A percentile compares a stretch with the other conserved stretches of the same genome.
These are phyloP conservation scores for Taurulus bubalis DNA, from an alignment of 2,113 vertebrate genomes.

Conservation along the genomic window DNA sequence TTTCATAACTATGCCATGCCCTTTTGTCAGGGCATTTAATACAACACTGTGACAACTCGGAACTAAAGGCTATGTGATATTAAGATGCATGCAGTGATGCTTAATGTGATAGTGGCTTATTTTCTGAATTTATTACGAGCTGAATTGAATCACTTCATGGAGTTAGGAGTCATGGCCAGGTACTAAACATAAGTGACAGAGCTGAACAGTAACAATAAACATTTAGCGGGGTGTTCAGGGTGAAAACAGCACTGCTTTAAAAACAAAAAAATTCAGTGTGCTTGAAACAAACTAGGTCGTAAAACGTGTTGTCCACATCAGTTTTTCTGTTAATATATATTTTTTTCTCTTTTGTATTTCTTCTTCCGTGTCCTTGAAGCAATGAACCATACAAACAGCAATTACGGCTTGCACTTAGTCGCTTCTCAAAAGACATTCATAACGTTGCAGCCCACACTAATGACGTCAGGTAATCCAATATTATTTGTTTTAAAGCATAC, in stretches of 20 bases:
- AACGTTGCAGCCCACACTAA: background rate
- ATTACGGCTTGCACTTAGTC: background rate
- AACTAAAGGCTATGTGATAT: slow-evolving; percentile 28
- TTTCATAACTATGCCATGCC: slow-evolving; percentile 31
- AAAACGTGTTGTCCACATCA: too few species aligned
- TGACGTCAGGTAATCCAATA: background rate
- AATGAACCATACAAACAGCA: background rate
- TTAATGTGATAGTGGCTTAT: slow-evolving; percentile 47
- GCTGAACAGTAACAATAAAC: slow-evolving; percentile 16
- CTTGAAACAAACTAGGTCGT: too few species aligned
- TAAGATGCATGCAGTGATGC: slow-evolving; percentile 33
- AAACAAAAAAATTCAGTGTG: background rate
- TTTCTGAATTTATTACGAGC: slow-evolving; percentile 36
- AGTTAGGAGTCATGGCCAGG: slow-evolving; percentile 27
- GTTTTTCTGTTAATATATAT: too few species aligned
- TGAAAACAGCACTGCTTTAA: slow-evolving; percentile 5
- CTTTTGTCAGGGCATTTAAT: slow-evolving; percentile 41
- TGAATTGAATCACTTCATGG: slow-evolving; percentile 33
- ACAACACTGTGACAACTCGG: slow-evolving; percentile 28
- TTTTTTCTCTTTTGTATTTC: background rate
- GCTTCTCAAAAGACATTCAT: background rate
- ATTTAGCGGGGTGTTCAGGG: slow-evolving; percentile 6
- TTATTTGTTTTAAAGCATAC: background rate
- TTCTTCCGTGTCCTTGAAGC: background rate
- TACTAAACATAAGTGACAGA: slow-evolving; percentile 19